Evolutionary conservation across 2,888 invertebrate species (phyloP), one percentile per base, ranked within the genome.

Genomic region (Thyatira batis): DNA sequence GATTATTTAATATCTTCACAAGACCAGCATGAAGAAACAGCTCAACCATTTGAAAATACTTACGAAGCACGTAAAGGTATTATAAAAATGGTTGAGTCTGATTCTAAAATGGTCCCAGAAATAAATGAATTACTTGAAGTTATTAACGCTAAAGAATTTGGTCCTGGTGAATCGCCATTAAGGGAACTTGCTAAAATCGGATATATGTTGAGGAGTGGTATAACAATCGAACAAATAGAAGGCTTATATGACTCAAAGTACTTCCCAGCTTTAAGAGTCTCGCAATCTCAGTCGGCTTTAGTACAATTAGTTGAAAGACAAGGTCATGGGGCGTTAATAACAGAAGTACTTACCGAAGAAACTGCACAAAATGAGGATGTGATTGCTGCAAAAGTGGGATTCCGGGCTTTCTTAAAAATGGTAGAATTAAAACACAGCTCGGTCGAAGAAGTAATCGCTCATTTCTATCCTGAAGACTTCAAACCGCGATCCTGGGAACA

Each of bases 401-500:
- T 97, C 85, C 94, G 95, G 63, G 97, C 97, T 5, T 96, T 97
- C 81, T 95, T 97, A 89, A 95, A 95, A 74, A 96, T 97, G 96
- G 95, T 97, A 8, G 96, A 96, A 77, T 91, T 95, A 55, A 95
- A 95, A 73, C 95, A 96, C 75, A 94, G 95, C 50, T 95, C 96
- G 0, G 95, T 97, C 20, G 97, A 97, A 84, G 96, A 97, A 84
- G 95, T 97, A 20, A 95, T 97, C 64, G 94, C 95, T 2, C 95
- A 96, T 71, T 96, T 97, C 76, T 94, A 94, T 57, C 96, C 96
- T 2, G 96, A 97, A 85, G 97, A 97, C 85, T 97, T 97, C 79
- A 94, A 95, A 60, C 94, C 95, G 45, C 94, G 95, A 57, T 95
- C 95, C 75, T 97, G 97, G 97, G 97, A 97, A 92, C 92, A 94